phyloP scores from a whole-genome alignment of 23 tunicate genomes.

The Styela clava region DNA sequence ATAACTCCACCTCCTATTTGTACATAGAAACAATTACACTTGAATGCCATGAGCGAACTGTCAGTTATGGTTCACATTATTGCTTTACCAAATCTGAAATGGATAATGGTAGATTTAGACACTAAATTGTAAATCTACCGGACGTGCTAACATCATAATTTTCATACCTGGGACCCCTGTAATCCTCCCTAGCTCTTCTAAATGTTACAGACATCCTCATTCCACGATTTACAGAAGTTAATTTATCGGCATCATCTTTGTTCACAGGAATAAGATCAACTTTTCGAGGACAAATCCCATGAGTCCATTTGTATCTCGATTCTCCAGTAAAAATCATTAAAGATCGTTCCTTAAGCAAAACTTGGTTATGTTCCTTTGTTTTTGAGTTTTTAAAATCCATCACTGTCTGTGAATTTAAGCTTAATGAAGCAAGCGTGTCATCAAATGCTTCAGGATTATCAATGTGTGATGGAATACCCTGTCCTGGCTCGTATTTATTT shows the following conservation, averaged over 20 bases:
- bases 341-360: conserved; percentile 61
- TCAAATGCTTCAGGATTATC: conserved; percentile 89
- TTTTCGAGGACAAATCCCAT: conserved; percentile 73
- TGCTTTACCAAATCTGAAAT: too few relatives aligned
- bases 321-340: conserved; percentile 74
- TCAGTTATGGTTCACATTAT: too few relatives aligned
- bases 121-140: too few relatives aligned
- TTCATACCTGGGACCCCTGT: conserved; percentile 10
- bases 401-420: conserved; percentile 53
- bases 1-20: too few relatives aligned
- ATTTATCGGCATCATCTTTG: background rate
- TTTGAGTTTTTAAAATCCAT: conserved; percentile 60
- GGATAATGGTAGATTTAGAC: too few relatives aligned
- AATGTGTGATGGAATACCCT: conserved; percentile 93
- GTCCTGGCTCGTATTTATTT: conserved; percentile 90
- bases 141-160: too few relatives aligned
- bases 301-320: conserved; percentile 85
- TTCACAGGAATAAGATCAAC: conserved; percentile 45
- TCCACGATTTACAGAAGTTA: conserved; percentile 31
- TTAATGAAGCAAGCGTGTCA: conserved; percentile 41
- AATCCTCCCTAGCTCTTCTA: conserved; percentile 43
- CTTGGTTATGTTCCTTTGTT: conserved; percentile 17
- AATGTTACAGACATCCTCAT: conserved; percentile 80
- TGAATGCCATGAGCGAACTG: too few relatives aligned
- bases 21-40: too few relatives aligned